Evolutionary conservation across 2,113 vertebrate genomes (phyloP).

Genomic region (Peromyscus leucopus): DNA sequence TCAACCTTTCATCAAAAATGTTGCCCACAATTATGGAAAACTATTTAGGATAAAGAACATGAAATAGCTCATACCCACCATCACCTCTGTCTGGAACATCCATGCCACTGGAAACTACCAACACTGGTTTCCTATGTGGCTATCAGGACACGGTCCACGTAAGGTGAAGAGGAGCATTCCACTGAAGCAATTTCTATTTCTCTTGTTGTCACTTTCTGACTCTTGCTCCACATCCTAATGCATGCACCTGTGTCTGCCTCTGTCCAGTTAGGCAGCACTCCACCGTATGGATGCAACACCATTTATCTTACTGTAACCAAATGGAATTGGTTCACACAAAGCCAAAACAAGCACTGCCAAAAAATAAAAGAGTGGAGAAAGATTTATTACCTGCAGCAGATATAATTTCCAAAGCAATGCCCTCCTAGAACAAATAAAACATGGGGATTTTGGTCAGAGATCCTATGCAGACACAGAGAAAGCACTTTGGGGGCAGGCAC

Average conservation of each 20-base stretch:
- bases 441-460: not conserved
- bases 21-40: not conserved
- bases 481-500: not conserved
- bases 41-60: not conserved
- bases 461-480: not conserved
- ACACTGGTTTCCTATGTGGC: not conserved
- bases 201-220: not conserved
- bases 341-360: slow-evolving; percentile 1
- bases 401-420: not conserved
- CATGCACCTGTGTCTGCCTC: not conserved
- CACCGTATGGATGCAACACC: rapidly evolving
- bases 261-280: not conserved
- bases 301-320: not conserved
- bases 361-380: not conserved
- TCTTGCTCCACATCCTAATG: not conserved
- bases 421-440: not conserved
- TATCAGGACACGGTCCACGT: not conserved
- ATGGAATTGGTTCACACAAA: not conserved
- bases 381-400: not conserved
- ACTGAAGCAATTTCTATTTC: not conserved
- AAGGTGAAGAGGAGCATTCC: not conserved
- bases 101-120: not conserved
- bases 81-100: rapidly evolving
- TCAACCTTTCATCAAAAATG: not conserved
- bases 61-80: rapidly evolving